phyloP scores from a whole-genome alignment of 2,888 invertebrate genomes.

The Dichetophora obliterata region DNA sequence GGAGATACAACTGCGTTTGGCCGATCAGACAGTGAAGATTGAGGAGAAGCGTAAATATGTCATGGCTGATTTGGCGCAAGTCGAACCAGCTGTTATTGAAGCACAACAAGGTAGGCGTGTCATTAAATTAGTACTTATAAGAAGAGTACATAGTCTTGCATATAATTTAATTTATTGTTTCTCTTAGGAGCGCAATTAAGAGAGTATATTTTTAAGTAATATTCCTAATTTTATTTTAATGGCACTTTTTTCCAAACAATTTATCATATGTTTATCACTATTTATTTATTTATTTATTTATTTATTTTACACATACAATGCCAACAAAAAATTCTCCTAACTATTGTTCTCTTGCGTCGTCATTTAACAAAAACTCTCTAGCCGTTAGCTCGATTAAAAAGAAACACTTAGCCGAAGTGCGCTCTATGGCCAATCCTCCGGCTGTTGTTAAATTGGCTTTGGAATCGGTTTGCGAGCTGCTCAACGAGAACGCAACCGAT shows the following conservation, averaged over 20 bases:
- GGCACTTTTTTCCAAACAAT: not conserved
- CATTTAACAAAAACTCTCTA: conserved; percentile 58
- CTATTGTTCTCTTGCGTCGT: conserved; percentile 7
- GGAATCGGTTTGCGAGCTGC: conserved; percentile 93
- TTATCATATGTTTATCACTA: conserved; percentile 25
- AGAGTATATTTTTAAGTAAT: not conserved
- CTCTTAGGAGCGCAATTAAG: conserved; percentile 14
- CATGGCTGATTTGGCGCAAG: conserved; percentile 95
- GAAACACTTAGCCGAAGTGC: conserved; percentile 93
- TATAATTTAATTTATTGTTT: conserved; percentile 18
- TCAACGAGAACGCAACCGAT: conserved; percentile 91
- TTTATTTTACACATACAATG: conserved; percentile 40
- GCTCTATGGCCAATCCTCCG: conserved; percentile 95
- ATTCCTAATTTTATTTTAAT: not conserved
- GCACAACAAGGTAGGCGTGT: conserved; percentile 88
- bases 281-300: conserved; percentile 13
- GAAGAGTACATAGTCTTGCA: not conserved
- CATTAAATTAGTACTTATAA: not conserved
- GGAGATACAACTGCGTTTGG: conserved; percentile 89
- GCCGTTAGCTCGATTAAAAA: conserved; percentile 97
- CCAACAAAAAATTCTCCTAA: conserved; percentile 25
- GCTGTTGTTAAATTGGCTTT: conserved; percentile 92
- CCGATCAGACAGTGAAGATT: conserved; percentile 93
- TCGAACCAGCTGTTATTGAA: conserved; percentile 99
- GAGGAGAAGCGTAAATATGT: conserved; percentile 94